A percentile compares a stretch with the other conserved stretches of the same genome.
Conservation (phyloP, 1,140 invertebrate genomes). For the Bradysia coprophila region DNA sequence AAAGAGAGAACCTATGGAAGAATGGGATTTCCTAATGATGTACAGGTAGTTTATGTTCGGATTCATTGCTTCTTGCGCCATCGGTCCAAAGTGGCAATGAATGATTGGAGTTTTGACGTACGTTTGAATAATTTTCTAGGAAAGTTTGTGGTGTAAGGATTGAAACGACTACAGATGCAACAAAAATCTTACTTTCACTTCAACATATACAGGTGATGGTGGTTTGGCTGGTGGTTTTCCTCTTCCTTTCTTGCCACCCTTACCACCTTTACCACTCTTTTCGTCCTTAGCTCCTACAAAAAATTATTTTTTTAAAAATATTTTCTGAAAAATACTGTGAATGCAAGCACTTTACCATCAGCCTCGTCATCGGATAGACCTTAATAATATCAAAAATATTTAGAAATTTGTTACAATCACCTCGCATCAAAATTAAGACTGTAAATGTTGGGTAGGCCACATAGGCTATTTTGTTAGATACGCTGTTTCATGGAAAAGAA, state of each 20-base stretch:
- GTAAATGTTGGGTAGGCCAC: no score
- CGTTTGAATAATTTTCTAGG: constrained; percentile 19
- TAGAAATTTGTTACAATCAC: no score
- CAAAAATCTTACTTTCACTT: constrained; percentile 19
- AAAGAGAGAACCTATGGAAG: background rate
- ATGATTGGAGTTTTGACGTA: constrained; percentile 39
- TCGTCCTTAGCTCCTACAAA: background rate
- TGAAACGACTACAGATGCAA: no score
- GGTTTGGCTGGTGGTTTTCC: background rate
- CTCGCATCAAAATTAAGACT: no score
- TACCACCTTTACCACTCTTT: no score
- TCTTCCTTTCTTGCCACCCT: background rate
- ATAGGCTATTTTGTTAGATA: no score
- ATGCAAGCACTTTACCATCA: background rate
- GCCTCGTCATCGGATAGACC: background rate
- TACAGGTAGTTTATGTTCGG: constrained; percentile 39
- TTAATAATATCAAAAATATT: background rate
- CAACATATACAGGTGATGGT: constrained; percentile 11
- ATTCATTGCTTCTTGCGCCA: constrained; percentile 26
- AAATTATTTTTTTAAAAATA: background rate
- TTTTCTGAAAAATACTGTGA: background rate
- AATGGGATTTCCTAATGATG: constrained; percentile 32
- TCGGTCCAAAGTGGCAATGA: constrained; percentile 39
- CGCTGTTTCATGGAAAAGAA: no score
- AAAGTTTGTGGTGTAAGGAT: no score